A percentile compares a stretch with the other conserved stretches of the same genome.
Evolutionary conservation across 2,113 vertebrate genomes (phyloP).

Genomic region (Beaufortia kweichowensis): DNA sequence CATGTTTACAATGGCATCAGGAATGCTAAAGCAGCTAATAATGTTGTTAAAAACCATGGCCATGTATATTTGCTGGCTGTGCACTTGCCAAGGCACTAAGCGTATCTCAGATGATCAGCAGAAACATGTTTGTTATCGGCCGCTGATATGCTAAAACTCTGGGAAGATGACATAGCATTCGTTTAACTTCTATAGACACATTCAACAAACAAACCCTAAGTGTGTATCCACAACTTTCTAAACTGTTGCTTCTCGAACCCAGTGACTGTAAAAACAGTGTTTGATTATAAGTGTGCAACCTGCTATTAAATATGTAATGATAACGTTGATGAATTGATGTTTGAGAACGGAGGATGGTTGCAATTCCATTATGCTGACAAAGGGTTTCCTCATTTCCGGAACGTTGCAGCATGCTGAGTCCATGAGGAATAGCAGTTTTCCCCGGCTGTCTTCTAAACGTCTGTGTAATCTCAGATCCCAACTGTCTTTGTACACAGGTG

Average conservation of each 20-base stretch:
- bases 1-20: slow-evolving; percentile 50
- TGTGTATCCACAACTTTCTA: slow-evolving; percentile 41
- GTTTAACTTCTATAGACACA: slow-evolving; percentile 46
- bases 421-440: slow-evolving; percentile 2
- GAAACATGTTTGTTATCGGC: neutral
- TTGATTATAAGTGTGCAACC: slow-evolving; percentile 40
- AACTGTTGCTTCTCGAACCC: slow-evolving; percentile 23
- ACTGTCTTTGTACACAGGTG: slow-evolving; percentile 27
- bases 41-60: slow-evolving; percentile 38
- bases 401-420: slow-evolving; percentile 4
- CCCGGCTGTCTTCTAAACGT: neutral
- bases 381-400: slow-evolving; percentile 33
- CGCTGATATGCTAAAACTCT: neutral
- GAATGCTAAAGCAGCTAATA: slow-evolving; percentile 53
- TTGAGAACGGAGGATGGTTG: slow-evolving; percentile 33
- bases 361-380: slow-evolving; percentile 38
- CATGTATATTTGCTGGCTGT: slow-evolving; percentile 20
- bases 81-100: slow-evolving; percentile 32
- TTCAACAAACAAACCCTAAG: slow-evolving; percentile 56
- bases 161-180: slow-evolving; percentile 45
- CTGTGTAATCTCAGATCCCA: slow-evolving; percentile 18
- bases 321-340: slow-evolving; percentile 43
- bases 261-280: slow-evolving; percentile 34
- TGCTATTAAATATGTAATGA: slow-evolving; percentile 24
- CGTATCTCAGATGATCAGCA: slow-evolving; percentile 41